Evolutionary conservation across 2,888 invertebrate genomes (phyloP), one percentile per base, ranked within the genome.

Genomic region (Agrypnus murinus): DNA sequence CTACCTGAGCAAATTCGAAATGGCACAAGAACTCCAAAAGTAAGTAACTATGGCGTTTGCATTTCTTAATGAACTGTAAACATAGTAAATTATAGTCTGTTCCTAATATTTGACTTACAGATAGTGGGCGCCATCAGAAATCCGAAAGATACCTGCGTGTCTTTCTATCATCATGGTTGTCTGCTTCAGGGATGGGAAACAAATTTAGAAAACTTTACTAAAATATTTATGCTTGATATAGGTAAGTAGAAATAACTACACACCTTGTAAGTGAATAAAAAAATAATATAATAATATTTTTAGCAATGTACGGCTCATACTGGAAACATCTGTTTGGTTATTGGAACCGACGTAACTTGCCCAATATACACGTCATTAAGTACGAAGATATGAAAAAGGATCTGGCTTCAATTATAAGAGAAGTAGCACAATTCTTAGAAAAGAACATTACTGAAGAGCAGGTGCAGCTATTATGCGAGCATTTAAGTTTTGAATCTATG

Each of bases 131-230:
- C 95, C 0, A 90, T 93, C 0, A 90, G 97, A 58, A 95, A 97
- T 86, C 95, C 97, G 0, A 96, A 96, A 84, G 97, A 97, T 82
- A 91, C 94, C 80, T 93, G 93, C 71, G 95, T 97, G 0, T 97
- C 97, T 0, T 96, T 92, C 81, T 97, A 93, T 83, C 92, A 95
- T 84, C 95, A 95, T 84, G 94, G 92, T 81, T 89, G 88, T 68
- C 85, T 93, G 78, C 83, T 91, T 31, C 86, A 88, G 53, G 85
- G 90, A 0, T 87, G 89, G 77, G 85, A 84, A 14, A 88, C 82
- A 0, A 87, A 88, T 0, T 93, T 95, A 74, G 91, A 93, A 46
- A 92, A 93, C 68, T 95, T 94, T 81, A 91, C 92, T 66, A 92
- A 94, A 71, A 84, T 94, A 7, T 92, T 94, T 84, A 86, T 95